Percentiles rank a stretch among this genome's conserved stretches.
Evolutionary conservation across 2,888 invertebrate genomes (phyloP).

Genomic region (Aphidoletes aphidimyza): DNA sequence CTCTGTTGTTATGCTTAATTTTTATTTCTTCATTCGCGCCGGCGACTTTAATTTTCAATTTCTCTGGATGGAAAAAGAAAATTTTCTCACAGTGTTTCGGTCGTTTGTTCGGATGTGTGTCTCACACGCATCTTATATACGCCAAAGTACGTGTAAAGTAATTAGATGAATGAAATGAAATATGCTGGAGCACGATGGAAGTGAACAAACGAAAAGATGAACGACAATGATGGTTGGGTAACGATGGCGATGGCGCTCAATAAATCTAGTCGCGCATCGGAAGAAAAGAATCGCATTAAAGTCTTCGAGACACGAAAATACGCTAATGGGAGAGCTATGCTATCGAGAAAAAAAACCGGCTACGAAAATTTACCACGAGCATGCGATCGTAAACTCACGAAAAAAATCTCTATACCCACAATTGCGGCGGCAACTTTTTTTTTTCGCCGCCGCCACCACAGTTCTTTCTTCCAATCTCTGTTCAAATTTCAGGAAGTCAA

Average conservation of each 20-base stretch:
- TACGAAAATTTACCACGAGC: too few relatives aligned
- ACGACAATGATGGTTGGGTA: not conserved
- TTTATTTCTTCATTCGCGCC: conserved; percentile 49
- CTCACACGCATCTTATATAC: not conserved
- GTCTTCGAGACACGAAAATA: conserved; percentile 1
- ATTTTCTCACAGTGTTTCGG: not conserved
- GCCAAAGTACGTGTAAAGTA: conserved; percentile 43
- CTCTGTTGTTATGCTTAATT: not conserved
- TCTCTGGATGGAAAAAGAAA: conserved; percentile 36
- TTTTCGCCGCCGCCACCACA: not conserved
- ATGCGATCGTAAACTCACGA: too few relatives aligned
- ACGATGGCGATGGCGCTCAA: not conserved
- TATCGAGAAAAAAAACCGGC: too few relatives aligned
- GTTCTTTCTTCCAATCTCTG: too few relatives aligned
- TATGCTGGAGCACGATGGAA: not conserved
- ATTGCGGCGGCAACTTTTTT: too few relatives aligned
- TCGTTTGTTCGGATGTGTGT: not conserved
- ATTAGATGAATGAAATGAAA: conserved; percentile 51
- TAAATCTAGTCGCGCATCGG: not conserved
- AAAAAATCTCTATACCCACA: too few relatives aligned
- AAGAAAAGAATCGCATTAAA: not conserved
- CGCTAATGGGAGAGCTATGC: too few relatives aligned
- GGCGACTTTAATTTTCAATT: conserved; percentile 51
- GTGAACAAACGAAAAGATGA: not conserved
- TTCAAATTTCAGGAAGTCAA: not conserved